phyloP scores from a whole-genome alignment of 1,140 invertebrate genomes.

The Drosophila ironensis region DNA sequence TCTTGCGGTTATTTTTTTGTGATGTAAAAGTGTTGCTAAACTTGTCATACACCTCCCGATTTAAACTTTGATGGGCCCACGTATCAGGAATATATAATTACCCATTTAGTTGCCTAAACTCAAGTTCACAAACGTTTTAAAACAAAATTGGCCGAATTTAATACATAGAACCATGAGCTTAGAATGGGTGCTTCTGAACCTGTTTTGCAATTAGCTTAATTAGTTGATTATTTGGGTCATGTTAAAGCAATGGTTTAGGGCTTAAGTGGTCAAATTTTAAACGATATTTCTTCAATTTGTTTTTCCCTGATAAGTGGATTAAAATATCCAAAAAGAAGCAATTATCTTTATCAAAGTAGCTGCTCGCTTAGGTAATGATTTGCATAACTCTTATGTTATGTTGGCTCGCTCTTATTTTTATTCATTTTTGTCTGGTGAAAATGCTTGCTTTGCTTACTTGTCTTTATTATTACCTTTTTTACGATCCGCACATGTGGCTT shows the following conservation, averaged over 20 bases:
- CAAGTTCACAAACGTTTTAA: no score
- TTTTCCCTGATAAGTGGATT: no score
- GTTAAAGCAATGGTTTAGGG: no score
- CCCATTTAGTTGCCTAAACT: no score
- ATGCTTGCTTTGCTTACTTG: constrained; percentile 43
- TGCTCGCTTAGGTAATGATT: constrained; percentile 29
- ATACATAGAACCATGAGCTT: no score
- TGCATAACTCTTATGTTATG: constrained; percentile 29
- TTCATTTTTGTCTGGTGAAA: constrained; percentile 15
- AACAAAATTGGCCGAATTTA: no score
- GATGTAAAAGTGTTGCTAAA: constrained; percentile 29
- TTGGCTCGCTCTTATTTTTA: constrained; percentile 9
- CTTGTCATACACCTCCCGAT: constrained; percentile 12
- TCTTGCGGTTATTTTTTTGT: background rate
- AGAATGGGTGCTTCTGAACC: constrained; percentile 3
- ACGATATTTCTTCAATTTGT: no score
- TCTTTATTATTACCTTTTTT: constrained; percentile 46
- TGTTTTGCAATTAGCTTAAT: constrained; percentile 1
- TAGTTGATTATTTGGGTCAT: no score
- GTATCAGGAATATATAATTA: constrained; percentile 2
- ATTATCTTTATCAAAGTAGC: no score
- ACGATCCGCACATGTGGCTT: constrained; percentile 43
- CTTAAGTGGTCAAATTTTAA: no score
- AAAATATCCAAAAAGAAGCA: background rate
- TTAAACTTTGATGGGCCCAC: constrained; percentile 1